phyloP scores from a whole-genome alignment of 35 echinoderm and acorn worm genomes.

The Nesometra sesokonis region DNA sequence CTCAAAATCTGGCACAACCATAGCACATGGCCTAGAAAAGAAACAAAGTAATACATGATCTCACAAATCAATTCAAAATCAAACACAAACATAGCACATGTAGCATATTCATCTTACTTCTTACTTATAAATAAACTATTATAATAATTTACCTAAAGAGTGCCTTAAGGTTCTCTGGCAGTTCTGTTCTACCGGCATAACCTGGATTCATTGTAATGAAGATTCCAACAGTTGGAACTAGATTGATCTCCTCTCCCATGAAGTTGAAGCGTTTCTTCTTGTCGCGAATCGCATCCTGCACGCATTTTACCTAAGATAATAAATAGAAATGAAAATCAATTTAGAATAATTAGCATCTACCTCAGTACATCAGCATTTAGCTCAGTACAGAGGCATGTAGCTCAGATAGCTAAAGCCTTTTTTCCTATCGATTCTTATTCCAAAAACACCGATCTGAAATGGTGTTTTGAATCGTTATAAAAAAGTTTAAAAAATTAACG shows the following conservation, averaged over 20 bases:
- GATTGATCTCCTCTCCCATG: constrained; percentile 69
- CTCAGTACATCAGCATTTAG: too few species aligned
- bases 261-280: constrained; percentile 92
- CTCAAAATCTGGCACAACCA: constrained; percentile 98
- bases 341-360: too few species aligned
- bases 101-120: too few species aligned
- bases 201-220: constrained; percentile 99
- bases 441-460: too few species aligned
- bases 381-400: too few species aligned
- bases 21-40: constrained; percentile 82
- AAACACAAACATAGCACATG: constrained; percentile 91
- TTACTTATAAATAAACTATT: too few species aligned
- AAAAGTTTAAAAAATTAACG: too few species aligned
- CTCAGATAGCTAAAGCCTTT: too few species aligned
- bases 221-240: constrained; percentile 81
- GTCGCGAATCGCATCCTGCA: constrained; percentile 92
- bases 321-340: not conserved
- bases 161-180: constrained; percentile 98
- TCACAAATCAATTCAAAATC: constrained; percentile 99
- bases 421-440: too few species aligned
- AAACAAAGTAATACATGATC: constrained; percentile 97
- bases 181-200: constrained; percentile 90
- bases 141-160: constrained; percentile 96
- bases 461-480: too few species aligned
- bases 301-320: constrained; percentile 78